A percentile compares a stretch with the other conserved stretches of the same genome.
phyloP scores from a whole-genome alignment of 2,888 invertebrate genomes.

The Dascillus cervinus region DNA sequence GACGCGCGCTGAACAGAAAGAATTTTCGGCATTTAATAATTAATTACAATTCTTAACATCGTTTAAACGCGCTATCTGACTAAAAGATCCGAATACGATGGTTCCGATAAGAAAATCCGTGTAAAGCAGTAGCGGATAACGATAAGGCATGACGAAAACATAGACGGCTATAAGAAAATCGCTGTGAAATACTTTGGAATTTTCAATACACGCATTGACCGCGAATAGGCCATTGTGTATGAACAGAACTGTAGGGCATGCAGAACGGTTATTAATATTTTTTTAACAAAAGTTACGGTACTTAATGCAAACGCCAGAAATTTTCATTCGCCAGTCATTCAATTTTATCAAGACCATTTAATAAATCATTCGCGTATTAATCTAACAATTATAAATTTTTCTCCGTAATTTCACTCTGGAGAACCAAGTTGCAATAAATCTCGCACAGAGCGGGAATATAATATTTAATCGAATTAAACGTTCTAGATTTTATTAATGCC shows the following conservation, averaged over 20 bases:
- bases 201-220: constrained; percentile 9
- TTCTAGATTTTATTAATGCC: constrained; percentile 5
- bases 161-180: constrained; percentile 8
- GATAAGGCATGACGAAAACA: constrained; percentile 7
- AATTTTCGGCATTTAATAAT: constrained; percentile 11
- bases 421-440: constrained; percentile 5
- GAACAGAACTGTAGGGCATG: neutral
- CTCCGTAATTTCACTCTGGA: constrained; percentile 5
- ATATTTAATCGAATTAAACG: constrained; percentile 5
- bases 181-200: constrained; percentile 11
- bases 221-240: constrained; percentile 8
- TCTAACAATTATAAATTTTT: constrained; percentile 7
- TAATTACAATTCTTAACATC: constrained; percentile 11
- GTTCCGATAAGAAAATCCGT: constrained; percentile 7
- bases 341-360: neutral
- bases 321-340: neutral
- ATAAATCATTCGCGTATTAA: too few relatives aligned
- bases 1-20: constrained; percentile 1
- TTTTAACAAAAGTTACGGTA: too few relatives aligned
- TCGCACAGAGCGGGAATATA: constrained; percentile 2
- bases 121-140: constrained; percentile 10
- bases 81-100: constrained; percentile 11
- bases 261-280: too few relatives aligned
- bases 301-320: neutral
- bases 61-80: constrained; percentile 9